Base-by-base conservation (phyloP, 1,140 invertebrate genomes). In the Zaprionus vittiger region DNA sequence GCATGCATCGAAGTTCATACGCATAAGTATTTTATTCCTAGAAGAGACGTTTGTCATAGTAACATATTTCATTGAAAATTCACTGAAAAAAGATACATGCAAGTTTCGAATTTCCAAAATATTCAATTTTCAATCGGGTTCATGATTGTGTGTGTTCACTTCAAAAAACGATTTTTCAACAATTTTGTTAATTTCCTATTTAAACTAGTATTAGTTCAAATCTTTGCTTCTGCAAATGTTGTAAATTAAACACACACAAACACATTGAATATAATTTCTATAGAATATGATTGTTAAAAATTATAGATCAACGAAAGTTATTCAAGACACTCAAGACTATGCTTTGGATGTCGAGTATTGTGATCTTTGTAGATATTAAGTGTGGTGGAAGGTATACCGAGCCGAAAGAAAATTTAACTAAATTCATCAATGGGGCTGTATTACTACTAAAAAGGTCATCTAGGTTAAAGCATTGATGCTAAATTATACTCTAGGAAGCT, bases 1-100 rank as follows among this genome's bases (percentile, higher is more conserved):
- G 80, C 84, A 89, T 89, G 84, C 84, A 79, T 55, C 68, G 64
- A 76, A 80, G 81, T 77, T 69, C 81, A 87, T 65, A 80, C 63
- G 72, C 68, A 80, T 71, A 80, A 61, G 73, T 73, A 74, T 67
- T 12, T 52, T 90, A 84, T 24, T 68, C 79, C 83, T 82, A 67
- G n/a, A 22, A 49, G 49, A 69, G 55, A 17, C 17, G 31, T 64
- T 71, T 38, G 2, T 52, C 14, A 65, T 76, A 31, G 2, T 47
- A 47, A 47, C 6, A 47, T 17, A 61, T 52, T 73, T 75, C 17
- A 31, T 60, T n/a, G 41, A 66, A 77, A 69, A 59, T 34, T 73
- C 71, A 67, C 37, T 74, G 69, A 72, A 66, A 72, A 67, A 61
- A 57, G 59, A 41, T 57, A 34, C 85, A 87, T 87, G 84, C 85